phyloP scores from a whole-genome alignment of 2,797 vertebrate species.

The Allobates femoralis region DNA sequence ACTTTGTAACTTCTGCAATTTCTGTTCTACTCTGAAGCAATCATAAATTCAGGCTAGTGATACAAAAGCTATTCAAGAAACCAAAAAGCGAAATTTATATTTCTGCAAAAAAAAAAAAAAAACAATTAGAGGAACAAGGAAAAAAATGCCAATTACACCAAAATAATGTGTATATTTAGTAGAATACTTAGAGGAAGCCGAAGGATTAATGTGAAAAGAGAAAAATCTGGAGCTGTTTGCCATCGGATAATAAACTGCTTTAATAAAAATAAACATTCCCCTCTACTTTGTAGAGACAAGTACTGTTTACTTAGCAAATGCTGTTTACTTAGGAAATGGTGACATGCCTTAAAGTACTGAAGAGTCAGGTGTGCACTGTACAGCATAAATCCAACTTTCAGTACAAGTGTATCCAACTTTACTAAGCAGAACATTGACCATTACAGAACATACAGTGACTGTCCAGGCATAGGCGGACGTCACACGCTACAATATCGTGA shows the following conservation, averaged over 20 bases:
- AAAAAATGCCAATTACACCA: neutral
- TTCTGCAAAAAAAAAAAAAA: neutral
- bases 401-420: neutral
- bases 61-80: neutral
- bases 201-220: slow-evolving; percentile 25
- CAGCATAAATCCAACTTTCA: neutral
- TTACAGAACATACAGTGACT: neutral
- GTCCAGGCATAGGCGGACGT: neutral
- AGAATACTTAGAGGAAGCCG: slow-evolving; percentile 31
- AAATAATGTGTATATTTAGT: neutral
- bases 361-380: slow-evolving; percentile 33
- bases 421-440: neutral
- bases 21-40: no score
- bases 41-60: no score
- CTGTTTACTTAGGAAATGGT: slow-evolving; percentile 67
- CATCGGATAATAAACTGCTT: slow-evolving; percentile 56
- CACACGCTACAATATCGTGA: no score
- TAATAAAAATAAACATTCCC: slow-evolving; percentile 71
- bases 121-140: neutral
- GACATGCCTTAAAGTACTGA: slow-evolving; percentile 67
- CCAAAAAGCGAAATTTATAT: slow-evolving; percentile 17
- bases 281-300: slow-evolving; percentile 71
- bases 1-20: no score
- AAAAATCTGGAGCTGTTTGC: slow-evolving; percentile 17
- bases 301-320: slow-evolving; percentile 74